Evolutionary conservation across 2,888 invertebrate species (phyloP).

Genomic region (Seira musarum): DNA sequence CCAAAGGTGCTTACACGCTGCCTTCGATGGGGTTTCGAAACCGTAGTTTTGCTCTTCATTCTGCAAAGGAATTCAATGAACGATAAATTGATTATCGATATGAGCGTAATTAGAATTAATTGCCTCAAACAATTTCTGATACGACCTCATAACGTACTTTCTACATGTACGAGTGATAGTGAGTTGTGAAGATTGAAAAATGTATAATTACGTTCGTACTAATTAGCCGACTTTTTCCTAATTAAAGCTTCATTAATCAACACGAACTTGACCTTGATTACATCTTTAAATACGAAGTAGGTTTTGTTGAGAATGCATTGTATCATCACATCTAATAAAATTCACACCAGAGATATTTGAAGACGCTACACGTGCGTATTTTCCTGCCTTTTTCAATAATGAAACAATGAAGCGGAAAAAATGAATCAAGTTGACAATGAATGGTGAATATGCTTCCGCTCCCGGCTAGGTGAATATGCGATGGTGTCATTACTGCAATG

Average conservation of each 20-base stretch:
- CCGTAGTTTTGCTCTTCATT: slow-evolving; percentile 89
- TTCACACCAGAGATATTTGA: slow-evolving; percentile 15
- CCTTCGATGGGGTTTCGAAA: slow-evolving; percentile 71
- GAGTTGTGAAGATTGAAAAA: background rate
- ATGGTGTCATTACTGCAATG: background rate
- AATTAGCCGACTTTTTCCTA: background rate
- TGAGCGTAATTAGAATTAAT: background rate
- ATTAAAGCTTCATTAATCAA: background rate
- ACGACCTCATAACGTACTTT: background rate
- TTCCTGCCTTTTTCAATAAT: background rate
- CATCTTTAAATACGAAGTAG: background rate
- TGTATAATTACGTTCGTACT: background rate
- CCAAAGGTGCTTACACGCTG: slow-evolving; percentile 96
- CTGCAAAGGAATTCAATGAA: slow-evolving; percentile 73
- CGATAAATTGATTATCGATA: background rate
- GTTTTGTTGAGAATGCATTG: background rate
- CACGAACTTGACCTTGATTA: slow-evolving; percentile 35
- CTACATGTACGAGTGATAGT: background rate
- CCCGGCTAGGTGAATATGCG: no score
- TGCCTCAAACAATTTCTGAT: background rate
- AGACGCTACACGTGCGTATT: no score
- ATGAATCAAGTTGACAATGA: background rate
- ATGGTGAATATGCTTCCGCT: no score
- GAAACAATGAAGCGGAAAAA: slow-evolving; percentile 3
- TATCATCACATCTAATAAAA: background rate